Base-by-base conservation (phyloP, 2,888 invertebrate genomes). In the Parnassius smintheus region DNA sequence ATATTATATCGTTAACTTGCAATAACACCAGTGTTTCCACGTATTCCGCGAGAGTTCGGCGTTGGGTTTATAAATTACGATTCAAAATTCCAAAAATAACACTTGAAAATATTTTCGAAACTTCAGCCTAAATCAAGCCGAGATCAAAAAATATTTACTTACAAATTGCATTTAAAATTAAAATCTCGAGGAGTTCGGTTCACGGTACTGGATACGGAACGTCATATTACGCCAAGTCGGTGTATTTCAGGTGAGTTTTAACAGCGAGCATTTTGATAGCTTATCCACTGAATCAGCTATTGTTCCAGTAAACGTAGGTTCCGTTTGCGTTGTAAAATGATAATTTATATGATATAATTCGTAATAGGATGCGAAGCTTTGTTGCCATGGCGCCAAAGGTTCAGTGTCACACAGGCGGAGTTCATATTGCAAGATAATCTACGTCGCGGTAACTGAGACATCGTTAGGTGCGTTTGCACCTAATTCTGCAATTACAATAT, bases 321-420 rank as follows among this genome's bases (percentile, higher is more conserved):
- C 44, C 42, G 11, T 62, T 50, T 13, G 46, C 49, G 13, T 25
- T 35, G 58, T 63, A 50, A 59, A 46, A 25, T 58, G 45, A 65
- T 63, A 61, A 35, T 66, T 70, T 69, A 66, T 74, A 73, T 74
- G 70, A 74, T 76, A 74, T 68, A 72, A 64, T 62, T 50, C 71
- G 77, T 62, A 78, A 81, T 70, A 54, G 64, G 77, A 83, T 64
- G 63, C 65, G 60, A 48, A 64, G 60, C 45, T 60, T 68, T 58
- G 83, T 86, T 84, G 80, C 82, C 72, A 83, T 81, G 85, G 82
- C 82, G 80, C 77, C 73, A 73, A 66, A 59, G 53, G 66, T 62
- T 66, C 54, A 54, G 61, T 59, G 60, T 78, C 73, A 41, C 52
- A 65, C 72, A 68, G 53, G 50, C 48, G 60, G 59, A n/a, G 46